Base-by-base conservation (phyloP, 2,888 invertebrate genomes). In the Rugalucina vietnamica region DNA sequence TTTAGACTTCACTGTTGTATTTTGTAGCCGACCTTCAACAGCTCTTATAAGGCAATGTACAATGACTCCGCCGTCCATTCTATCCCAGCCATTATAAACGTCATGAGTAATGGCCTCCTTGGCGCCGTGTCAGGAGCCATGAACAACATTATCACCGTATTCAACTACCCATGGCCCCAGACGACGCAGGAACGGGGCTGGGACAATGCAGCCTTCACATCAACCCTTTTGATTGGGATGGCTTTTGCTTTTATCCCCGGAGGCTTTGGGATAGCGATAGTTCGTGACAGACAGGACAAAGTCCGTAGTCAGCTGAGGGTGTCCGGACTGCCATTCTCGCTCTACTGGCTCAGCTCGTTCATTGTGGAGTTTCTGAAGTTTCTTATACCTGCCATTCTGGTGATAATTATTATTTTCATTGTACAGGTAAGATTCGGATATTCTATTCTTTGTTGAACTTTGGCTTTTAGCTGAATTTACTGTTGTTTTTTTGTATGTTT, bases 271-370 rank as follows among this genome's bases (percentile, higher is more conserved):
- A 96, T 97, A 8, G 97, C 97, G 90, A 96, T 97, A 95, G 97
- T 98, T 0, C 97, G 97, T 93, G 98, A 98, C 94, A 96, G 97
- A 93, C 97, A 98, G 97, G 97, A 97, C 81, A 97, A 97, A 95
- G 97, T 97, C 0, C 97, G 97, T 94, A 97, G 97, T 94, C 97
- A 97, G 93, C 95, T 98, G 43, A 96, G 97, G 24, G 97, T 97
- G 27, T 97, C 98, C 93, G 98, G 98, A 0, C 95, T 98, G 27
- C 87, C 91, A 14, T 90, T 91, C 75, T 78, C 82, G 36, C 71
- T 92, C 70, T 94, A 94, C 84, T 94, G 93, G 93, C 88, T 87
- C 0, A 77, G 91, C 0, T 86, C 85, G 34, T 90, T 92, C 57
- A 27, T 89, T 10, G 70, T 90, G n/a, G 91, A 93, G 81, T n/a